Conservation (phyloP, 2,113 vertebrate species). For the Daboia siamensis region DNA sequence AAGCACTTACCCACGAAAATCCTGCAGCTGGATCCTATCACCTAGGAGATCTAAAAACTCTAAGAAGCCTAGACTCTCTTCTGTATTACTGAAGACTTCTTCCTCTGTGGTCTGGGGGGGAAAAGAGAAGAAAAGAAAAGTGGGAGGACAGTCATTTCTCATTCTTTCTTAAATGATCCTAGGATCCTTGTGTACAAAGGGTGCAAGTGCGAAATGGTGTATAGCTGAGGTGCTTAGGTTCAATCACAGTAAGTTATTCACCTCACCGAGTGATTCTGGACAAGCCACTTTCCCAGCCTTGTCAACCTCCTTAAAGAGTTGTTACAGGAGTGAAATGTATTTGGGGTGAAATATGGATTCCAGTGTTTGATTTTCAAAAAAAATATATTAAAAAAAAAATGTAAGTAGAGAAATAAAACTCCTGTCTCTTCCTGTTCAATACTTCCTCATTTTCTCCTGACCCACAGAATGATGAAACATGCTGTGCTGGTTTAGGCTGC, state of each 20-base stretch:
- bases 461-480: neutral
- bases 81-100: slow-evolving; percentile 84
- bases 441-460: neutral
- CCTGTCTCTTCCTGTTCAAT: neutral
- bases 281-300: neutral
- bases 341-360: neutral
- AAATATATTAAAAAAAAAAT: neutral
- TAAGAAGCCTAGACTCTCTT: slow-evolving; percentile 82
- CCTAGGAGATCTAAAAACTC: slow-evolving; percentile 86
- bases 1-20: slow-evolving; percentile 78
- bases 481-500: neutral
- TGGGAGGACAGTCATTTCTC: neutral
- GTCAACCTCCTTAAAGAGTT: neutral
- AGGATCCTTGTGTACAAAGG: neutral
- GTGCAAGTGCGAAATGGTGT: neutral
- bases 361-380: neutral
- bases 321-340: neutral
- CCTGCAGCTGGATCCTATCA: slow-evolving; percentile 79
- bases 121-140: slow-evolving; percentile 24
- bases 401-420: neutral
- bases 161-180: neutral
- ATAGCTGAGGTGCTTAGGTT: neutral
- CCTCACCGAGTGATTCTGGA: neutral
- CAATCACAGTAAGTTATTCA: neutral
- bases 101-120: slow-evolving; percentile 79